Conservation (phyloP, 2,797 vertebrate species). For the Halcyon chelicuti region DNA sequence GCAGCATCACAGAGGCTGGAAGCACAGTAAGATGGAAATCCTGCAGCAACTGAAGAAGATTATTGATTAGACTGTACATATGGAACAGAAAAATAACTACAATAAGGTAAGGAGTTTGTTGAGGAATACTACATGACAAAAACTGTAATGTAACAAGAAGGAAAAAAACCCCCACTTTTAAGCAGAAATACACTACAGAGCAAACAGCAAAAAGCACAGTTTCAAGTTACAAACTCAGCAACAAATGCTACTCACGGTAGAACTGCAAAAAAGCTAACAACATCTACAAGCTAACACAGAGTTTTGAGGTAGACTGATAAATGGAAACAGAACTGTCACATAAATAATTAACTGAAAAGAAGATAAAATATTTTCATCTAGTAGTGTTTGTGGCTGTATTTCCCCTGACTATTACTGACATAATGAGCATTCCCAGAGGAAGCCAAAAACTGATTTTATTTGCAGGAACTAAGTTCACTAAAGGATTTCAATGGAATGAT, state of each 20-base stretch:
- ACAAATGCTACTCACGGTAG: constrained; percentile 28
- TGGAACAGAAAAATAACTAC: constrained; percentile 15
- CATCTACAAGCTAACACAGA: background rate
- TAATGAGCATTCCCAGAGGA: constrained; percentile 31
- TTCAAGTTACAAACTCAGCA: constrained; percentile 39
- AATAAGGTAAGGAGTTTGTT: constrained; percentile 14
- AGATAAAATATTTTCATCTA: background rate
- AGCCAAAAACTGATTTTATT: background rate
- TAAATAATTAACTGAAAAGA: background rate
- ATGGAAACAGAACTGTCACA: constrained; percentile 58
- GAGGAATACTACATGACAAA: constrained; percentile 40
- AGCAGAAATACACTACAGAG: constrained; percentile 17
- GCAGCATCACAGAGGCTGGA: background rate
- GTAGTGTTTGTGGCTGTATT: background rate
- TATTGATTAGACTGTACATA: constrained; percentile 39
- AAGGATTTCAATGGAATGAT: background rate
- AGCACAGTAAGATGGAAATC: constrained; percentile 39
- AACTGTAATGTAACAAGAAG: background rate
- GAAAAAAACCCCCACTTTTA: background rate
- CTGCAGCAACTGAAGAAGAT: background rate
- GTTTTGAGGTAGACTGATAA: constrained; percentile 50
- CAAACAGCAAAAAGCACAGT: constrained; percentile 1
- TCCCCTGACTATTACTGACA: constrained; percentile 32
- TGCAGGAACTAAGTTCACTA: background rate
- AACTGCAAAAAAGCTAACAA: constrained; percentile 21